Evolutionary conservation across 2,797 vertebrate species (phyloP).

Genomic region (Tadarida brasiliensis): DNA sequence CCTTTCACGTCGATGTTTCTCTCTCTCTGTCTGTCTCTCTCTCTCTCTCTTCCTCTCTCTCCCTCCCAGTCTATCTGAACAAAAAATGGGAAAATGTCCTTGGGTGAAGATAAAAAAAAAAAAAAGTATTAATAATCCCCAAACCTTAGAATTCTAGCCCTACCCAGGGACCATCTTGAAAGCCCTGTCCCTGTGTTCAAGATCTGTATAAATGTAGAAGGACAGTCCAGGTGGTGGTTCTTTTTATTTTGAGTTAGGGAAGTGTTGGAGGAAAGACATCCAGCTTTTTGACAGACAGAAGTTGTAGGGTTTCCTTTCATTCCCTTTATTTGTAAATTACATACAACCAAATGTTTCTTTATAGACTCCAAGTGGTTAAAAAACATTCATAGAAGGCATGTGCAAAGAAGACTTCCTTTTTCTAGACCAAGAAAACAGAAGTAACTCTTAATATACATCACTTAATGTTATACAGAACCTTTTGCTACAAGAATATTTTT

Average conservation of each 20-base stretch:
- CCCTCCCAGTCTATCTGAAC: too few relatives aligned
- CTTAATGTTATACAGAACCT: background rate
- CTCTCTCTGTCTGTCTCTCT: too few relatives aligned
- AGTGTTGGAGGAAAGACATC: background rate
- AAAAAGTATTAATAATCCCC: conserved; percentile 4
- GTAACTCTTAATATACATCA: background rate
- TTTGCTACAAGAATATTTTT: conserved; percentile 10
- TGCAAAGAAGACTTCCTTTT: background rate
- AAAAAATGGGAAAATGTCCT: too few relatives aligned
- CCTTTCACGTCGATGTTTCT: too few relatives aligned
- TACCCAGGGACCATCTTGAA: background rate
- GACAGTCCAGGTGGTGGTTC: background rate
- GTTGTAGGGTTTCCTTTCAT: background rate
- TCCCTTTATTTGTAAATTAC: background rate
- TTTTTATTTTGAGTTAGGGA: background rate
- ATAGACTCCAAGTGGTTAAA: background rate
- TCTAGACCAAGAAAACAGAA: conserved; percentile 3
- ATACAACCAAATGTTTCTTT: background rate
- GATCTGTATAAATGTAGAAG: background rate
- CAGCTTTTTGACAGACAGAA: conserved; percentile 35
- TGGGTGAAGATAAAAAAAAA: too few relatives aligned
- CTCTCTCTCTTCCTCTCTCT: too few relatives aligned
- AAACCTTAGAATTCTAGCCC: background rate
- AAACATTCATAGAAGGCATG: background rate
- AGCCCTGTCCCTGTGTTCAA: background rate